Evolutionary conservation across 2,113 vertebrate species (phyloP), one percentile per base, ranked within the genome.

Genomic region (Oxyruncus cristatus): DNA sequence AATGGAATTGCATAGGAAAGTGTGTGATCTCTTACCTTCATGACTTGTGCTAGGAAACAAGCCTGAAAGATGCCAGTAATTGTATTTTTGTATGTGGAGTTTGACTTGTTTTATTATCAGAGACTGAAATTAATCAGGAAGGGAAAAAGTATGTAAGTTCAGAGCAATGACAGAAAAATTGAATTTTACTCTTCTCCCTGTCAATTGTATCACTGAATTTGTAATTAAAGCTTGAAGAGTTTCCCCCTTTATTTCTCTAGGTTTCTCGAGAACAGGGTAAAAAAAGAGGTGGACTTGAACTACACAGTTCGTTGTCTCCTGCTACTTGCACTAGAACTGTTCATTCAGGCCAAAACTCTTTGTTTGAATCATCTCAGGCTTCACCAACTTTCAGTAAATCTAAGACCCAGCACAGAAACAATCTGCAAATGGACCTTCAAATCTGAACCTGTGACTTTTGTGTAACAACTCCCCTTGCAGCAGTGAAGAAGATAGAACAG

Each of bases 391-490:
- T 61, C 11, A 61, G 16, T 24, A 68, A 82, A 92, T 41, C 24
- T 62, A 39, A 59, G 27, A 5, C 4, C 11, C 27, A 33, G 5
- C 13, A 56, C 4, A 82, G 32, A 47, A 92, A 41, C 11, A 42
- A 12, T 59, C 30, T 89, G 8, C 30, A 47, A 4, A 1, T 2
- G 1, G 16, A 32, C 3, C 4, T 19, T 55, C 19, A 72, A 61
- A 79, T 32, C 11, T 56, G 8, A n/a, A 55, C 23, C 17, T 72
- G 15, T 61, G 33, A 7, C 5, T 39, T 87, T 53, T 88, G 6
- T 41, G 7, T 37, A 74, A 17, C 16, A 74, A 33, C 21, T 67
- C 14, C 3, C 6, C 19, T 89, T 8, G 8, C 49, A 0, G 0
- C 16, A 70, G 16, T 21, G 19, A 56, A 24, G 11, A 50, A 85